Conservation (phyloP, 2,888 invertebrate genomes). For the Lasioglossum lativentre region DNA sequence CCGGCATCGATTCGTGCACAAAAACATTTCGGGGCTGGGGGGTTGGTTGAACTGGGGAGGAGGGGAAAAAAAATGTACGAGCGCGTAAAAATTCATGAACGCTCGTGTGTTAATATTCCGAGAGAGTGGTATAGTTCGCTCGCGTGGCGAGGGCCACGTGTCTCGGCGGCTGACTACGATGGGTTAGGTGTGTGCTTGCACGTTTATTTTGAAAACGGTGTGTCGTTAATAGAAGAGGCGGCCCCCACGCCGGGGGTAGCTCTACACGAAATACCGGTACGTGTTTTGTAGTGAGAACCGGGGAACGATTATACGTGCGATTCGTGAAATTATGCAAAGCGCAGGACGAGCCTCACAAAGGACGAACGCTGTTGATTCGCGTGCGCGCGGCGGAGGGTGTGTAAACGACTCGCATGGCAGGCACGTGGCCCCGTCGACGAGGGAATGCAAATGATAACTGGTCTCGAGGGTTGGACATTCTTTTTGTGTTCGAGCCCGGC, state of each 20-base stretch:
- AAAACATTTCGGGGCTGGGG: not conserved
- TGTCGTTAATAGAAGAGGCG: slow-evolving; percentile 75
- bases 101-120: slow-evolving; percentile 45
- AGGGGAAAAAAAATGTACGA: not conserved
- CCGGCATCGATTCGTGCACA: not conserved
- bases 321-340: slow-evolving; percentile 81
- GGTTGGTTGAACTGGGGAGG: not conserved
- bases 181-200: slow-evolving; percentile 34
- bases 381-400: slow-evolving; percentile 70
- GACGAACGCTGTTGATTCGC: slow-evolving; percentile 58
- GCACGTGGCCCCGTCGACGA: slow-evolving; percentile 67
- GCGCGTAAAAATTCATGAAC: slow-evolving; percentile 54
- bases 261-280: slow-evolving; percentile 48
- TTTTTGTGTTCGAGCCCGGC: slow-evolving; percentile 66
- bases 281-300: slow-evolving; percentile 47
- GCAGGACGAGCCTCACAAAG: slow-evolving; percentile 58
- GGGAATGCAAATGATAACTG: slow-evolving; percentile 78
- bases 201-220: slow-evolving; percentile 75
- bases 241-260: slow-evolving; percentile 32
- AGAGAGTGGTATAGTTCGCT: not conserved
- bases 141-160: slow-evolving; percentile 71
- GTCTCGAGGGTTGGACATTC: slow-evolving; percentile 70
- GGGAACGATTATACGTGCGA: slow-evolving; percentile 76
- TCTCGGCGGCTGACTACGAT: slow-evolving; percentile 51
- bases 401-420: slow-evolving; percentile 58